These are phyloP conservation scores for Rhabdornis inornatus DNA, from an alignment of 2,113 vertebrate genomes.

Conservation along the genomic window DNA sequence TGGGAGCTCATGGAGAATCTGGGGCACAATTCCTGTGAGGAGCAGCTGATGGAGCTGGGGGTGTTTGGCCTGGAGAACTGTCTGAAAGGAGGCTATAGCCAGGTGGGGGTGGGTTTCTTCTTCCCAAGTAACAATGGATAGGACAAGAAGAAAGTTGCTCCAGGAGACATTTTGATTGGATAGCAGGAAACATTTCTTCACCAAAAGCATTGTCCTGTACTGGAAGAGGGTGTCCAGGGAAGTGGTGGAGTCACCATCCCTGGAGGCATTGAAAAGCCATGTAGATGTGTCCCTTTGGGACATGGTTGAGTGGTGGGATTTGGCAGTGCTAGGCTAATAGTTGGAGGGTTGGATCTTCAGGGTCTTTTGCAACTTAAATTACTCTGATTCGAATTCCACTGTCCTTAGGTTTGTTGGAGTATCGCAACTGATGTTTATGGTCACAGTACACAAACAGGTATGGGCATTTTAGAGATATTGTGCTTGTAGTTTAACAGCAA, in stretches of 20 bases:
- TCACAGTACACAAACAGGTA: not conserved
- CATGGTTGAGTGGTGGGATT: not conserved
- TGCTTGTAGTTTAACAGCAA: not conserved
- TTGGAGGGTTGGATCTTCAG: not conserved
- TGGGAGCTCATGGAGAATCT: accelerated
- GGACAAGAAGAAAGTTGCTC: not conserved
- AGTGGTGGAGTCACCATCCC: not conserved
- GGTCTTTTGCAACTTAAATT: not conserved
- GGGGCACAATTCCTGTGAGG: not conserved
- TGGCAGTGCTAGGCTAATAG: not conserved
- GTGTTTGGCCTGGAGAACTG: accelerated
- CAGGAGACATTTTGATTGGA: not conserved
- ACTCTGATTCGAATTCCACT: not conserved
- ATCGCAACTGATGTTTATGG: not conserved
- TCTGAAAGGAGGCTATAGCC: accelerated
- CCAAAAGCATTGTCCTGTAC: not conserved
- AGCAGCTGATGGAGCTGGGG: accelerated
- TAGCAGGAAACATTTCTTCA: not conserved
- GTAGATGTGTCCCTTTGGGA: not conserved
- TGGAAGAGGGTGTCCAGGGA: not conserved
- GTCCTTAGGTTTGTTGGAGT: not conserved
- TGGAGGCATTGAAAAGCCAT: not conserved
- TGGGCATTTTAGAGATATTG: not conserved
- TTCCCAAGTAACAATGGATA: not conserved
- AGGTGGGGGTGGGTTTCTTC: not conserved